These are phyloP conservation scores for Diglossa brunneiventris DNA, from an alignment of 2,113 vertebrate species.

Conservation along the genomic window DNA sequence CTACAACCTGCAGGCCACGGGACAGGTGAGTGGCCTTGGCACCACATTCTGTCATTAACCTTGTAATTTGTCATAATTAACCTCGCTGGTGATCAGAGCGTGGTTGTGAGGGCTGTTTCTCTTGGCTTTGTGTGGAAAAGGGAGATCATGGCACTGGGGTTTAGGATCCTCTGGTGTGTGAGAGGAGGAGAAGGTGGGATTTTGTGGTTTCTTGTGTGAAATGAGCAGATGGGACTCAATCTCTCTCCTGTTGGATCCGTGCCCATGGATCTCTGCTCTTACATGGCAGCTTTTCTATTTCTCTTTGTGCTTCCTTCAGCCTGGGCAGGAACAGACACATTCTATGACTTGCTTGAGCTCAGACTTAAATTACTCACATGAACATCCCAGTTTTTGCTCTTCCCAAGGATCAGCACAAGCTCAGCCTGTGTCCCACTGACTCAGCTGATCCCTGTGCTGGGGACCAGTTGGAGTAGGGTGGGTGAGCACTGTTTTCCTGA, in stretches of 20 bases:
- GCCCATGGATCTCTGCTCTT: not conserved
- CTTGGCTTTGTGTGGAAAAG: not conserved
- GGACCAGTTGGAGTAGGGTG: not conserved
- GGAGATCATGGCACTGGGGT: not conserved
- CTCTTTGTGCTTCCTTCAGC: not conserved
- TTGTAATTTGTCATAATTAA: not conserved
- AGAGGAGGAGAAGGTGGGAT: not conserved
- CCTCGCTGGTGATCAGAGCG: rapidly evolving
- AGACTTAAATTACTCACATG: not conserved
- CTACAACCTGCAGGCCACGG: constrained; percentile 83
- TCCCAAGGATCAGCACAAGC: not conserved
- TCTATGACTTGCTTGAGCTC: not conserved
- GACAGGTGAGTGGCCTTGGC: constrained; percentile 74
- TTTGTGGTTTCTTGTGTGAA: not conserved
- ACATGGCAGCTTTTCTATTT: not conserved
- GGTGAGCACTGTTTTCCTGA: not conserved
- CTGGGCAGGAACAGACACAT: not conserved
- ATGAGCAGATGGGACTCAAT: not conserved
- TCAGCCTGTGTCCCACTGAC: not conserved
- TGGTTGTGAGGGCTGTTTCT: not conserved
- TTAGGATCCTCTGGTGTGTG: not conserved
- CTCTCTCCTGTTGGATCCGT: not conserved
- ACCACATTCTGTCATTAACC: not conserved
- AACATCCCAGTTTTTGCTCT: not conserved
- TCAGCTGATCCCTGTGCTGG: not conserved